A percentile compares a stretch with the other conserved stretches of the same genome.
Conservation (phyloP, 2,797 vertebrate species). For the Falco concolor region DNA sequence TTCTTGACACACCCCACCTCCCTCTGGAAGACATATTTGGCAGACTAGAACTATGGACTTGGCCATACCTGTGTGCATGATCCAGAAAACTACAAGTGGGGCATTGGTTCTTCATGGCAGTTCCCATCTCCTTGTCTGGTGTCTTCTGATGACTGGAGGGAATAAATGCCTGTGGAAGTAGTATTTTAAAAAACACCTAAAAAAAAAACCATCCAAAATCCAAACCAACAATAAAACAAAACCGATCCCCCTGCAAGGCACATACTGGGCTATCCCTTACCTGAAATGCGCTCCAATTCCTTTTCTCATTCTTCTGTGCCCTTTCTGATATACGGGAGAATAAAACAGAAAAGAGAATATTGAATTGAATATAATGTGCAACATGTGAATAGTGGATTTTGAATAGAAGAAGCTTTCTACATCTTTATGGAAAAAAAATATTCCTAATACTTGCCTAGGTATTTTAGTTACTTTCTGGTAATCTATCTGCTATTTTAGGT, state of each 20-base stretch:
- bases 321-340: background rate
- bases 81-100: background rate
- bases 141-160: background rate
- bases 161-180: background rate
- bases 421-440: background rate
- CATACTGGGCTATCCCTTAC: background rate
- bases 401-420: background rate
- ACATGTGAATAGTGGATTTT: background rate
- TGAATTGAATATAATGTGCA: background rate
- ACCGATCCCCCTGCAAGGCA: rapidly evolving
- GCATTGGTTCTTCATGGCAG: too few species aligned
- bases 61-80: rapidly evolving
- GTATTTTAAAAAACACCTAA: background rate
- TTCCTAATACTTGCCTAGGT: background rate
- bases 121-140: background rate
- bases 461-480: background rate
- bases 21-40: background rate
- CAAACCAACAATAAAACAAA: background rate
- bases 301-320: background rate
- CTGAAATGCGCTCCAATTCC: background rate
- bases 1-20: background rate
- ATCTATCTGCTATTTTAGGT: background rate
- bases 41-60: background rate
- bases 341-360: background rate
- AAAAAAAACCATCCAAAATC: rapidly evolving